These are phyloP conservation scores for Atethmia centrago DNA, from an alignment of 2,888 invertebrate genomes.

Conservation along the genomic window DNA sequence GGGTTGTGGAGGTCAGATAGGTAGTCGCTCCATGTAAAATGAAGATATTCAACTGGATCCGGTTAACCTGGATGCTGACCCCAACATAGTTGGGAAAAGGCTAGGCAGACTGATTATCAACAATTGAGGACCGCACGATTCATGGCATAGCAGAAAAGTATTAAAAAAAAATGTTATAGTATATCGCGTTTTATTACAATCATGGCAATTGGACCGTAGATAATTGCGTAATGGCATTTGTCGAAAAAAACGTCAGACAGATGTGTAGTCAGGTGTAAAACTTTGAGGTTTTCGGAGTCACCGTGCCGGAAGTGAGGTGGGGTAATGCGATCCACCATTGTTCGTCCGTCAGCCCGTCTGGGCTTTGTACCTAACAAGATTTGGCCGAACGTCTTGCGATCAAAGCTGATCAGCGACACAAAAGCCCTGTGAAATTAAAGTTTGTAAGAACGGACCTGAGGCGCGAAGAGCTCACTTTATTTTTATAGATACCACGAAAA, in stretches of 20 bases:
- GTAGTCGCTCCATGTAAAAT: too few species aligned
- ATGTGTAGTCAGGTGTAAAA: constrained; percentile 83
- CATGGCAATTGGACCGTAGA: constrained; percentile 61
- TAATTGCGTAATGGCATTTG: constrained; percentile 76
- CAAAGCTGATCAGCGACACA: constrained; percentile 76
- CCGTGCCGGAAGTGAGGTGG: constrained; percentile 81
- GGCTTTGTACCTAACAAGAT: constrained; percentile 85
- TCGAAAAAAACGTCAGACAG: constrained; percentile 71
- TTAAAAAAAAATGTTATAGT: constrained; percentile 49
- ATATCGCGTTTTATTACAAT: constrained; percentile 61
- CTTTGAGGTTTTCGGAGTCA: constrained; percentile 78
- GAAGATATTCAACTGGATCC: too few species aligned
- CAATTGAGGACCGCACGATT: constrained; percentile 33
- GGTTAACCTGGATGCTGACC: too few species aligned
- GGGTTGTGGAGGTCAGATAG: too few species aligned
- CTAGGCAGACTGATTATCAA: too few species aligned
- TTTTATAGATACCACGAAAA: constrained; percentile 46
- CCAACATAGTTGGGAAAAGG: too few species aligned
- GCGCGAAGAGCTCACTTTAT: constrained; percentile 71
- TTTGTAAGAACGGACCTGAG: constrained; percentile 66
- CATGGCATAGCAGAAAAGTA: constrained; percentile 29
- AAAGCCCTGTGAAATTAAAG: constrained; percentile 78
- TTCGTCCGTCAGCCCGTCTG: constrained; percentile 73
- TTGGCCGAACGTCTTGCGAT: constrained; percentile 74
- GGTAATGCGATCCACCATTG: constrained; percentile 82